These are phyloP conservation scores for Bryconaethiops microstoma DNA, from an alignment of 2,797 vertebrate species.

Conservation along the genomic window DNA sequence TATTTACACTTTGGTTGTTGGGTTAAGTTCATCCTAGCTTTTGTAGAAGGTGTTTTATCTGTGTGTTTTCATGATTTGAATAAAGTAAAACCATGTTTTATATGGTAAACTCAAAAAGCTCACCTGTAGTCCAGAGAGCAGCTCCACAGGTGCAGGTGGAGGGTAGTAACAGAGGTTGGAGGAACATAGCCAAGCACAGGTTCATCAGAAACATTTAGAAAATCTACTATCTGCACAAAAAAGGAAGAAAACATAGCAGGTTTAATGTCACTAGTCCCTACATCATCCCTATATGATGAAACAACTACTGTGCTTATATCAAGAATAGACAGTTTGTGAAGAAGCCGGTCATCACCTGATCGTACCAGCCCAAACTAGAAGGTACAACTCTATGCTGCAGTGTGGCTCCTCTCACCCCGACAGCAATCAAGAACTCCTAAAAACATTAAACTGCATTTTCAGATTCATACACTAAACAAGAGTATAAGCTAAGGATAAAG, in stretches of 20 bases:
- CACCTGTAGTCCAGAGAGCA: constrained; percentile 97
- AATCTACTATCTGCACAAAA: constrained; percentile 87
- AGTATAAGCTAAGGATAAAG: no score
- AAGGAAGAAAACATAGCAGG: constrained; percentile 9
- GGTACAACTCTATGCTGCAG: constrained; percentile 91
- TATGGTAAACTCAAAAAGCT: neutral
- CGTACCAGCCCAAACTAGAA: constrained; percentile 91
- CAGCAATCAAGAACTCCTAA: constrained; percentile 92
- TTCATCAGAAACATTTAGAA: constrained; percentile 95
- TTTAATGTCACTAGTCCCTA: neutral
- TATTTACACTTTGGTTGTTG: no score
- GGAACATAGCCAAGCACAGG: constrained; percentile 96
- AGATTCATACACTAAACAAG: neutral
- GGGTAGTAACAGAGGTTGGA: constrained; percentile 89
- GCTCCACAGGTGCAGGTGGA: constrained; percentile 91
- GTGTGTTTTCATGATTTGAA: no score
- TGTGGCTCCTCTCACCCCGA: constrained; percentile 92
- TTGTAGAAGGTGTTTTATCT: no score
- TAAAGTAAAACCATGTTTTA: no score
- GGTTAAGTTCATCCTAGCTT: no score
- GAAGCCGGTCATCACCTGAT: constrained; percentile 82
- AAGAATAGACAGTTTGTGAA: neutral
- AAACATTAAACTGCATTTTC: constrained; percentile 14
- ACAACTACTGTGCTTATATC: neutral
- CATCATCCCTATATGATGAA: neutral